These are phyloP conservation scores for Chrysotoxum bicinctum DNA, from an alignment of 2,888 invertebrate genomes.

Conservation along the genomic window DNA sequence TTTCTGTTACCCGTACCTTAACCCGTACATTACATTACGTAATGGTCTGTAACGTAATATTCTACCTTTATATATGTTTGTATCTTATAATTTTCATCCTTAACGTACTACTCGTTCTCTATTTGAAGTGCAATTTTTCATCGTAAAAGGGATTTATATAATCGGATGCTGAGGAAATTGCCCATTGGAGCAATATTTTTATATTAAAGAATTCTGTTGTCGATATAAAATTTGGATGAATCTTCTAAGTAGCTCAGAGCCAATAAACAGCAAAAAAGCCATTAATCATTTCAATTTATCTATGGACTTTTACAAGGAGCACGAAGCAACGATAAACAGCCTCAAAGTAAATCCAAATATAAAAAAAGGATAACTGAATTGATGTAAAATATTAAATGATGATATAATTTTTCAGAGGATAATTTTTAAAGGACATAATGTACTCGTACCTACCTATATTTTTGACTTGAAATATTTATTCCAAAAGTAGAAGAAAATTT, in stretches of 20 bases:
- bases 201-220: neutral
- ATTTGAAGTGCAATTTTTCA: slow-evolving; percentile 59
- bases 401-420: neutral
- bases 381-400: neutral
- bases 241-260: neutral
- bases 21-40: neutral
- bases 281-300: slow-evolving; percentile 11
- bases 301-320: neutral
- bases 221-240: slow-evolving; percentile 6
- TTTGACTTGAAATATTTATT: neutral
- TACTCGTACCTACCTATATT: neutral
- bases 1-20: no score
- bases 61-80: neutral
- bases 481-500: neutral
- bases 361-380: neutral
- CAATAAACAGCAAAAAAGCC: neutral
- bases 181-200: slow-evolving; percentile 8
- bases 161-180: neutral
- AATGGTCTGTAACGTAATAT: neutral
- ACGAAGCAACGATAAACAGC: neutral
- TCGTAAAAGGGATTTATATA: slow-evolving; percentile 27
- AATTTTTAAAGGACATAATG: neutral
- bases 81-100: neutral
- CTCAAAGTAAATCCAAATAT: neutral
- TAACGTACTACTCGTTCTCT: neutral